Percentiles rank a stretch among this genome's conserved stretches.
These are phyloP conservation scores for Dicentrarchus labrax DNA, from an alignment of 2,113 vertebrate genomes.

Conservation along the genomic window DNA sequence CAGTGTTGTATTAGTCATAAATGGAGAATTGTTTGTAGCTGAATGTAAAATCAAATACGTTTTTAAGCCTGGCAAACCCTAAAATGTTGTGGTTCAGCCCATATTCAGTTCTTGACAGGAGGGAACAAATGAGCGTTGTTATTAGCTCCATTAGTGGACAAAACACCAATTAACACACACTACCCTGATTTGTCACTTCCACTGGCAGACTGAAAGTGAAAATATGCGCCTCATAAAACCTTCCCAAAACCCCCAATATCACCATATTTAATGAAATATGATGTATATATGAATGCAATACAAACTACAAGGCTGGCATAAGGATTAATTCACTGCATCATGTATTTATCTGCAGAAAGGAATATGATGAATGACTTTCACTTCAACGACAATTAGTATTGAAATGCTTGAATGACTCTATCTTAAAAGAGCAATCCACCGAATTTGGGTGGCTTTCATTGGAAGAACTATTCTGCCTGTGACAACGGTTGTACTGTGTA, in stretches of 20 bases:
- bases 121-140: conserved; percentile 22
- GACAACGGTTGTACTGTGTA: neutral
- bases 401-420: conserved; percentile 25
- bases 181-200: conserved; percentile 24
- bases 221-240: conserved; percentile 8
- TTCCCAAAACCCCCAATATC: conserved; percentile 7
- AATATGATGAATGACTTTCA: conserved; percentile 7
- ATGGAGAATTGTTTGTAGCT: neutral
- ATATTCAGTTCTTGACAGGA: conserved; percentile 14
- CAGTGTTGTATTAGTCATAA: neutral
- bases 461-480: neutral
- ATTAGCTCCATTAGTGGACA: conserved; percentile 24
- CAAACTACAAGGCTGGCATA: neutral
- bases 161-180: conserved; percentile 20
- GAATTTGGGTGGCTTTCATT: too few relatives aligned
- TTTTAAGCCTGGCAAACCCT: neutral
- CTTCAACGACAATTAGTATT: neutral
- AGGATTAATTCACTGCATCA: conserved; percentile 16
- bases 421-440: neutral
- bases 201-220: neutral
- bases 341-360: conserved; percentile 26
- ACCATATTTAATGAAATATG: conserved; percentile 17
- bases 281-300: neutral
- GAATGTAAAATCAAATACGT: neutral
- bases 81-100: neutral